phyloP scores from a whole-genome alignment of 1,140 invertebrate genomes.

The Trigoniulus corallinus region DNA sequence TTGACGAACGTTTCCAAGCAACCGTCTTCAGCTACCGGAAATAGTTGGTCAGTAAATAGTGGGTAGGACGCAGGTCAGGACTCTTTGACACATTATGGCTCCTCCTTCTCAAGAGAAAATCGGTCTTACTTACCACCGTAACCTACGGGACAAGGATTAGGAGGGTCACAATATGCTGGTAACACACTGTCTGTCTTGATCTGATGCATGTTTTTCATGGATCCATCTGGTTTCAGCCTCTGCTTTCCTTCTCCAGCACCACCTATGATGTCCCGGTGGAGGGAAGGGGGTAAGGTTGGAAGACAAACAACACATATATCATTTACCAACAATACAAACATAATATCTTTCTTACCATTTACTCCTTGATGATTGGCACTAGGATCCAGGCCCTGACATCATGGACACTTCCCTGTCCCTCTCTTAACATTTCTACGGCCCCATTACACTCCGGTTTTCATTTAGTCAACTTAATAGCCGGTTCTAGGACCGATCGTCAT shows the following conservation, averaged over 20 bases:
- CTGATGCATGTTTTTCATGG: constrained; percentile 41
- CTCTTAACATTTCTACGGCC: too few relatives aligned
- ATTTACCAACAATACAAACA: background rate
- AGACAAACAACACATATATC: constrained; percentile 5
- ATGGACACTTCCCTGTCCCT: too few relatives aligned
- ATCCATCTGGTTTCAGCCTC: constrained; percentile 39
- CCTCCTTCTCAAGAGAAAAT: too few relatives aligned
- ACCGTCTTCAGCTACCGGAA: constrained; percentile 56
- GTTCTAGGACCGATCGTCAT: too few relatives aligned
- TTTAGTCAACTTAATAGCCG: too few relatives aligned
- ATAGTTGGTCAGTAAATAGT: too few relatives aligned
- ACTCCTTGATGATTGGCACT: too few relatives aligned
- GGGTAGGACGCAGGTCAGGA: too few relatives aligned
- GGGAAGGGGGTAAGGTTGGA: background rate
- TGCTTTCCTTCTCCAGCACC: constrained; percentile 58
- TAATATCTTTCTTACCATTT: too few relatives aligned
- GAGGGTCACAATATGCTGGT: constrained; percentile 96
- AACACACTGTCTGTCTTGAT: constrained; percentile 80
- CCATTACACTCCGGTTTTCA: too few relatives aligned
- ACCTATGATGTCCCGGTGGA: constrained; percentile 33
- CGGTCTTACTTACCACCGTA: constrained; percentile 27
- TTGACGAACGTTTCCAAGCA: constrained; percentile 89
- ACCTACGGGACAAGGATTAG: constrained; percentile 83
- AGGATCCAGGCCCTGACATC: too few relatives aligned
- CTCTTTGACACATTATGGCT: too few relatives aligned